Base-by-base conservation (phyloP, 2,888 invertebrate species). In the Cetonia aurata region DNA sequence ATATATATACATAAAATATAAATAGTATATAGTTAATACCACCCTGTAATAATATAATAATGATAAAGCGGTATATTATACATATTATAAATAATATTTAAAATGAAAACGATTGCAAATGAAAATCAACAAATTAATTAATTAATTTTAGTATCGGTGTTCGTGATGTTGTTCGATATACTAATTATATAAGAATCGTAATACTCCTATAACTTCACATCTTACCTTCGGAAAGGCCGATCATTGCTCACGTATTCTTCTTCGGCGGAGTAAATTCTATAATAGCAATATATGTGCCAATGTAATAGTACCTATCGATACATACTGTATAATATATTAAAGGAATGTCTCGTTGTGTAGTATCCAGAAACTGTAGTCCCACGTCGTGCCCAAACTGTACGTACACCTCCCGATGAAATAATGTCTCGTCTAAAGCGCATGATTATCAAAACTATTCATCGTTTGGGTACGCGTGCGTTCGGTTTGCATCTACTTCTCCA, bases 281-380 rank as follows among this genome's bases (percentile, higher is more conserved):
- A 69, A 70, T 74, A 71, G 75, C 72, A 78, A 77, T 76, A 76
- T 75, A 71, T 76, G 77, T 78, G 77, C 76, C 69, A 69, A 69
- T 60, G 31, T 60, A 19, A 53, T 33, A 15, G 62, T 50, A 9
- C 13, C 13, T 10, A 44, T 15, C 15, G 19, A 50, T 9, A 50
- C 10, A 10, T 17, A 48, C 19, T 15, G 33, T 41, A 41, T 57
- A 42, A 57, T 17, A 17, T 57, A 41, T 37, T 10, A 37, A 57
- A 37, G 37, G 31, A 56, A 56, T 33, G 37, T 31, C 12, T 15
- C 12, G 15, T 6, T 12, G 37, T 41, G 25, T 25, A 25, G 25
- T 25, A 25, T 25, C 4, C 25, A 25, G 4, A 25, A 25, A 25
- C 25, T 4, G 25, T 25, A 25, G 25, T n/a, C 25, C 25, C 25